Evolutionary conservation across 2,113 vertebrate species (phyloP).

Genomic region (Peucedramus taeniatus): DNA sequence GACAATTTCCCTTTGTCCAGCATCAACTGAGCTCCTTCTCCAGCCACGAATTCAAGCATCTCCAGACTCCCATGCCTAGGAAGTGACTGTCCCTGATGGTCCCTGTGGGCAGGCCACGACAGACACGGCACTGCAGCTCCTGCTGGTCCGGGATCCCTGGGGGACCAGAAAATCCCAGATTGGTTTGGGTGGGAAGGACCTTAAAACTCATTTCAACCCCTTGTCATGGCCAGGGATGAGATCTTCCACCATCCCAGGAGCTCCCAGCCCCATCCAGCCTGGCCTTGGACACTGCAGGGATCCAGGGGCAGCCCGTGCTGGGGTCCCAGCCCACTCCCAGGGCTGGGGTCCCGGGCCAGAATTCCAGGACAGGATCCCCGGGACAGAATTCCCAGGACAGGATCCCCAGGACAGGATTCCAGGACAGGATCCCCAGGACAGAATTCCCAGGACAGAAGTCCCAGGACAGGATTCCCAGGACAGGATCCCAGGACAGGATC

Average conservation of each 20-base stretch:
- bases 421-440: fast-evolving
- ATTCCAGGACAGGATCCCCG: not conserved
- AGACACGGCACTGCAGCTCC: not conserved
- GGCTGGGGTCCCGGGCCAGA: no score
- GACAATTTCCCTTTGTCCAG: not conserved
- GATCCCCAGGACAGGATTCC: not conserved
- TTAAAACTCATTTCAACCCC: not conserved
- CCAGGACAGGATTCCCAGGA: fast-evolving
- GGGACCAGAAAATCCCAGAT: not conserved
- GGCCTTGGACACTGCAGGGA: not conserved
- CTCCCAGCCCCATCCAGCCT: fast-evolving
- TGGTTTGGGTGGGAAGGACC: not conserved
- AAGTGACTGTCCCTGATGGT: fast-evolving
- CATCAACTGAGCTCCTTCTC: not conserved
- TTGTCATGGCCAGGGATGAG: not conserved
- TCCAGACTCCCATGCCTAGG: not conserved
- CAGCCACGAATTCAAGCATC: fast-evolving
- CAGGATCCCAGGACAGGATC: no score
- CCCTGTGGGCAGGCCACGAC: not conserved
- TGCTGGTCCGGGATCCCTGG: not conserved
- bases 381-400: not conserved
- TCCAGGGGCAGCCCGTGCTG: not conserved
- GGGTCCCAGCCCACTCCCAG: no score
- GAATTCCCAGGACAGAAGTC: not conserved
- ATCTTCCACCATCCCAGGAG: no score